phyloP scores from a whole-genome alignment of 2,888 invertebrate species.

The Epistrophe eligans region DNA sequence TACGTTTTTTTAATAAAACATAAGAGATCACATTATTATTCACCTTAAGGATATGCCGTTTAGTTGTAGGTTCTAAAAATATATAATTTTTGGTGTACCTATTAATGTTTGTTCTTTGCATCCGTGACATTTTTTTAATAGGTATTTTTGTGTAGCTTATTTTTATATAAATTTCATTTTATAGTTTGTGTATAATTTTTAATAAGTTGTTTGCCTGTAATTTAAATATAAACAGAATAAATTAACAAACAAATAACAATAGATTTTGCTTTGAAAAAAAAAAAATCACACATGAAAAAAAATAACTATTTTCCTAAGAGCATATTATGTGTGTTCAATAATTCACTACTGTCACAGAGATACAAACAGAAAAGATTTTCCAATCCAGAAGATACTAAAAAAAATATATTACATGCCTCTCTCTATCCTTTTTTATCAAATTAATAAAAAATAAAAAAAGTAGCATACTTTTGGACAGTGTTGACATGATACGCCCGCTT shows the following conservation, averaged over 20 bases:
- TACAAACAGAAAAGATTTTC: conserved; percentile 30
- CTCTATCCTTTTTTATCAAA: neutral
- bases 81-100: conserved; percentile 21
- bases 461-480: neutral
- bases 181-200: neutral
- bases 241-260: neutral
- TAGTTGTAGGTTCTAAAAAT: conserved; percentile 13
- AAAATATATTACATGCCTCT: neutral
- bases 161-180: conserved; percentile 25
- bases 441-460: neutral
- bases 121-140: conserved; percentile 13
- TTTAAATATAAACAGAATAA: neutral
- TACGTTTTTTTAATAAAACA: conserved; percentile 31
- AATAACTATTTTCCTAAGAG: neutral
- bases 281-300: neutral
- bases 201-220: conserved; percentile 7
- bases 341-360: conserved; percentile 38
- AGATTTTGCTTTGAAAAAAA: neutral
- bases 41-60: conserved; percentile 50
- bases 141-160: neutral
- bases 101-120: conserved; percentile 33
- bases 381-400: neutral
- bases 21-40: conserved; percentile 54
- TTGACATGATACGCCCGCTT: conserved; percentile 37
- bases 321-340: conserved; percentile 42